Evolutionary conservation across 1,140 invertebrate species (phyloP).

Genomic region (Listronotus bonariensis): DNA sequence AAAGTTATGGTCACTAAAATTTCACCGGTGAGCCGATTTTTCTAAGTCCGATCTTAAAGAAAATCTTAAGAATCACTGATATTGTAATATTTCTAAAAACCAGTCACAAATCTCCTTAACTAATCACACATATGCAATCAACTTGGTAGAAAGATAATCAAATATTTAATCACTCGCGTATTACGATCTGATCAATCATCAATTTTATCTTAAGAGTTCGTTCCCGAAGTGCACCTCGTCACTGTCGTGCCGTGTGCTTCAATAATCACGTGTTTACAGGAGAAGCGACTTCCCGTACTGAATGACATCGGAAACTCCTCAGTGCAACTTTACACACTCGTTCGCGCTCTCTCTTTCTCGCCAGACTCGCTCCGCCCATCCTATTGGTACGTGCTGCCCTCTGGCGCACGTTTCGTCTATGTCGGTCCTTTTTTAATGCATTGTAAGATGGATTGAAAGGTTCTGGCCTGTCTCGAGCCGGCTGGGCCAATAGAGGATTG

Average conservation of each 20-base stretch:
- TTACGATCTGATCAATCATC: background rate
- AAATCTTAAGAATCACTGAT: background rate
- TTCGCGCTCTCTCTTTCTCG: slow-evolving; percentile 19
- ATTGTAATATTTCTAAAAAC: no score
- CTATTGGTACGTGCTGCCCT: slow-evolving; percentile 53
- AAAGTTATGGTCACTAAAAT: no score
- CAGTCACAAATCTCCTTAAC: no score
- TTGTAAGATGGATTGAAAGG: slow-evolving; percentile 38
- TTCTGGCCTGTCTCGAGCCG: slow-evolving; percentile 29
- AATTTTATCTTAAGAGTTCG: slow-evolving; percentile 11
- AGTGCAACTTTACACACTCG: slow-evolving; percentile 35
- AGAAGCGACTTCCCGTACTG: slow-evolving; percentile 55
- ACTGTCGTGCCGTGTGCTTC: slow-evolving; percentile 8
- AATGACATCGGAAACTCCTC: slow-evolving; percentile 38
- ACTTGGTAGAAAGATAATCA: background rate
- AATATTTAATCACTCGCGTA: slow-evolving; percentile 16
- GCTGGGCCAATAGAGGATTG: slow-evolving; percentile 49
- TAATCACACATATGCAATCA: no score
- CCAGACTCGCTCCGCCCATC: slow-evolving; percentile 47
- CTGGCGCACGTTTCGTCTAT: slow-evolving; percentile 35
- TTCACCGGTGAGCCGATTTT: background rate
- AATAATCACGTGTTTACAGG: slow-evolving; percentile 48
- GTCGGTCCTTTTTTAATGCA: slow-evolving; percentile 34
- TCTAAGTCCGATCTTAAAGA: background rate
- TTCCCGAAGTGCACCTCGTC: slow-evolving; percentile 4